Evolutionary conservation across 1,140 invertebrate species (phyloP), one percentile per base, ranked within the genome.

Genomic region (Linepithema humile): DNA sequence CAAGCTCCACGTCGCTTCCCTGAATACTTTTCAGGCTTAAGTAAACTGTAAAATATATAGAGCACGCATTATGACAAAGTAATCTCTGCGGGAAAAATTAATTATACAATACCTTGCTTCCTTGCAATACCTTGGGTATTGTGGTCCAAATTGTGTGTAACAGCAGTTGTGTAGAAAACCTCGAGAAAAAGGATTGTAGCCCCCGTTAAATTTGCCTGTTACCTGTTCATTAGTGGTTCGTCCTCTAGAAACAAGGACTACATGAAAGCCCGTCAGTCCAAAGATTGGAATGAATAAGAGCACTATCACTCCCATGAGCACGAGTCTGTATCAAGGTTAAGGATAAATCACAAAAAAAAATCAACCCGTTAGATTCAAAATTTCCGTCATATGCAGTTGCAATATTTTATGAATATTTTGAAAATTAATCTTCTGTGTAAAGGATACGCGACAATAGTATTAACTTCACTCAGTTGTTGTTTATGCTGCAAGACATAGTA

Each of bases 181-280:
- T 93, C 97, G 96, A 6, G 98, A 98, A 95, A 99, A 99, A 73
- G 99, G 99, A 96, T 99, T 99, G 93, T 98, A 98, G 32, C 98
- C 98, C 69, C 98, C 98, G 93, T 98, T 98, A 95, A 99, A 99
- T 95, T 99, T 99, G 53, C 98, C 98, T 3, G 99, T 99, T 43
- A 99, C 98, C 96, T 99, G 99, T 95, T 99, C 99, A 95, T 99
- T 99, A 78, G 99, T 99, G n/a, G 99, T 99, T 78, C 99, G 96
- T n/a, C 99, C 99, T 90, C 98, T 95, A 17, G 98, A 98, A 55
- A 99, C 98, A 82, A 99, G 95, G 87, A 99, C 97, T 95, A 99
- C 97, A 94, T 99, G 99, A 95, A 99, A 99, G 69, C 98, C 98
- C 80, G 99, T 99, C 87, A 99, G 95, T 88, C 99, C 99, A 94